Evolutionary conservation across 2,888 invertebrate genomes (phyloP), one percentile per base, ranked within the genome.

Genomic region (Oscheius sp.): DNA sequence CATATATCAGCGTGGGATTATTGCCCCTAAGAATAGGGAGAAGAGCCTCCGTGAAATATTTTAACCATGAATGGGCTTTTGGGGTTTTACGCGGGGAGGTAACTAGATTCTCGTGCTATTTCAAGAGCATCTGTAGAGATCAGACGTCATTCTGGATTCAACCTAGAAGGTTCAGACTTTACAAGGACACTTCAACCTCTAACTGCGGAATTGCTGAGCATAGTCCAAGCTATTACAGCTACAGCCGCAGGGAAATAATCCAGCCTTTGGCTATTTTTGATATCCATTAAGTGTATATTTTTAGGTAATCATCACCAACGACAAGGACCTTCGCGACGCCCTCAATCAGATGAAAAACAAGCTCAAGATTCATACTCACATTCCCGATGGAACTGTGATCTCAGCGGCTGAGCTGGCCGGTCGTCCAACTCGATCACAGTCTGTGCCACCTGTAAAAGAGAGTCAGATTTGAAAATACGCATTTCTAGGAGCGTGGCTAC

Each of bases 371-470:
- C 84, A 84, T 74, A 84, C 84, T 10, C 80, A 79, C 29, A 62
- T 83, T n/a, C 75, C 77, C 35, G 82, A 84, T 33, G 79, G 80
- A 47, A 76, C 77, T 72, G 84, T 84, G 13, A 82, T 87, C 35
- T 82, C 87, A 2, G 87, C 87, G 9, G 85, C 87, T 58, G 87
- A 87, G 73, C 80, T 86, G 74, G 83, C 79, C 35, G 80, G 80
- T 60, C 55, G 82, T 65, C 81, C 85, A 1, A 76, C 82, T 47
- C 79, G 87, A 37, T 84, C 84, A 33, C 87, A 87, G 42, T 82
- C 82, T 1, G 87, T 87, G 11, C 86, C 86, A 51, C 81, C 84
- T 73, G 81, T 79, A 53, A 42, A 48, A 48, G n/a, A 35, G 29
- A 60, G 3, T 33, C 2, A 33, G 33, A 29, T 10, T 33, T 33